Conservation (phyloP, 2,888 invertebrate genomes). For the Epistrophe grossulariae region DNA sequence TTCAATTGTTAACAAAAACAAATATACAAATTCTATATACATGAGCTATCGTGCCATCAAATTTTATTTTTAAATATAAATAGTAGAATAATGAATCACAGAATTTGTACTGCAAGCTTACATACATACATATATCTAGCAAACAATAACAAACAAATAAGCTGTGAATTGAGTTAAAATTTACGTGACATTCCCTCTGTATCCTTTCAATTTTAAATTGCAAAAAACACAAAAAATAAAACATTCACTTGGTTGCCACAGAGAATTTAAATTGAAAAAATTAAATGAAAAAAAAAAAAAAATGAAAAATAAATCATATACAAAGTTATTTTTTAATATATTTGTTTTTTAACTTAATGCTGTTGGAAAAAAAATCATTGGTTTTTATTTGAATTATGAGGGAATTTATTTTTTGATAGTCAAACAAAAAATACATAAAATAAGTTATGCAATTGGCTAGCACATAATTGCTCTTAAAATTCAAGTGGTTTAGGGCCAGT, state of each 20-base stretch:
- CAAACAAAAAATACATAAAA: no score
- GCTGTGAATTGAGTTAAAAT: constrained; percentile 53
- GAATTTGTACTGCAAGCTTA: constrained; percentile 26
- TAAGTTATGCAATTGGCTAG: no score
- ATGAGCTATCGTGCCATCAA: no score
- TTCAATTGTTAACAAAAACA: not conserved
- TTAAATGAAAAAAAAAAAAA: not conserved
- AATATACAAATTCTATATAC: no score
- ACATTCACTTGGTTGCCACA: not conserved
- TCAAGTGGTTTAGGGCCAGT: no score
- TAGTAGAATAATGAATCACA: not conserved
- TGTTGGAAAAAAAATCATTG: no score
- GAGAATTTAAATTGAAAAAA: not conserved
- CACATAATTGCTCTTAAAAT: no score
- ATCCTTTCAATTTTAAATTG: constrained; percentile 12
- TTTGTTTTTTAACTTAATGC: no score
- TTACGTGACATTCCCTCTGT: constrained; percentile 51
- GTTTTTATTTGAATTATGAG: no score
- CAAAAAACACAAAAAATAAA: not conserved
- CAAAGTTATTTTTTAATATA: no score
- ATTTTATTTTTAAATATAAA: no score
- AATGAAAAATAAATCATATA: not conserved
- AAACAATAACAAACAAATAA: constrained; percentile 52
- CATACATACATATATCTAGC: not conserved
- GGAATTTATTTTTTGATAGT: no score